A percentile compares a stretch with the other conserved stretches of the same genome.
These are phyloP conservation scores for Pecten maximus DNA, from an alignment of 2,888 invertebrate species.

Conservation along the genomic window DNA sequence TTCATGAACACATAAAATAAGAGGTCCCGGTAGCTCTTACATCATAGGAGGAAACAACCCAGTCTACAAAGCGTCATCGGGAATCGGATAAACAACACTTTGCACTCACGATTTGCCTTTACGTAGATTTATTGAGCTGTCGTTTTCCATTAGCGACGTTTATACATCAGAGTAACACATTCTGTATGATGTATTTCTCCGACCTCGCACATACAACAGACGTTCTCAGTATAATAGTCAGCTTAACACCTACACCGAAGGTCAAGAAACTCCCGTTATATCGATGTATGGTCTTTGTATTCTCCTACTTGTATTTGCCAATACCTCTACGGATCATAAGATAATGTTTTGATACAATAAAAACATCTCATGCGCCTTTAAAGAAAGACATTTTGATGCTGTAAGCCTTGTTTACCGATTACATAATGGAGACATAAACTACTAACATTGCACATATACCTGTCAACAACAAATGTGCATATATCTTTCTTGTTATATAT, in stretches of 20 bases:
- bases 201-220: not conserved
- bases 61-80: not conserved
- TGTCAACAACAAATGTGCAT: too few relatives aligned
- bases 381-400: too few relatives aligned
- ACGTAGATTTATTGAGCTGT: conserved; percentile 6
- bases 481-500: too few relatives aligned
- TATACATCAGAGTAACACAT: not conserved
- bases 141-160: not conserved
- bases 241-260: not conserved
- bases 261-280: too few relatives aligned
- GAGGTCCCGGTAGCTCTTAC: not conserved
- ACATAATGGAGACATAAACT: too few relatives aligned
- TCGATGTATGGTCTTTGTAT: too few relatives aligned
- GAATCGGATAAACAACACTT: conserved; percentile 29
- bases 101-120: not conserved
- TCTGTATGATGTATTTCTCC: not conserved
- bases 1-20: not conserved
- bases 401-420: too few relatives aligned
- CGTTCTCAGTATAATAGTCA: not conserved
- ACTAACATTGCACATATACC: too few relatives aligned
- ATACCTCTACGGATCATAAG: too few relatives aligned
- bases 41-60: conserved; percentile 6
- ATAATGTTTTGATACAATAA: too few relatives aligned
- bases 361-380: too few relatives aligned
- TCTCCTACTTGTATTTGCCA: too few relatives aligned